These are phyloP conservation scores for Enteromius treurensis DNA, from an alignment of 2,797 vertebrate species.

Conservation along the genomic window DNA sequence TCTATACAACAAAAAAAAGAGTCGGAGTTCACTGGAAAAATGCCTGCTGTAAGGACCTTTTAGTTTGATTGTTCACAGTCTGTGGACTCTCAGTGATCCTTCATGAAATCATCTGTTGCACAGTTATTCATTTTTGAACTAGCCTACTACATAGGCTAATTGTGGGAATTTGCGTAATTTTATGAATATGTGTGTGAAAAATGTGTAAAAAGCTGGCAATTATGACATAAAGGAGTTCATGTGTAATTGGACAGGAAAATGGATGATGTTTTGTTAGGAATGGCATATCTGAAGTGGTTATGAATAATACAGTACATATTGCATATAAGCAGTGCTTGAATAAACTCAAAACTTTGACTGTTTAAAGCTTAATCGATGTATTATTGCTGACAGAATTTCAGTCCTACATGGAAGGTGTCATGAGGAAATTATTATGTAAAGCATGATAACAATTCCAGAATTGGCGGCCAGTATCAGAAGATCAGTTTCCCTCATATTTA, in stretches of 20 bases:
- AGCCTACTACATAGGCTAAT: background rate
- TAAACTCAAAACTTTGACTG: background rate
- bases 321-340: background rate
- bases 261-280: background rate
- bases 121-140: background rate
- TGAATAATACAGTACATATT: background rate
- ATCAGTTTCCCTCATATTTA: slow-evolving; percentile 3
- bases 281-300: background rate
- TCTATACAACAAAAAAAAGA: slow-evolving; percentile 1
- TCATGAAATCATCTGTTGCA: background rate
- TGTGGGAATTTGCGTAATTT: background rate
- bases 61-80: background rate
- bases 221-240: background rate
- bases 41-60: background rate
- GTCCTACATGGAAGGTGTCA: background rate
- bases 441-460: background rate
- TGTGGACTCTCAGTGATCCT: background rate
- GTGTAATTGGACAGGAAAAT: background rate
- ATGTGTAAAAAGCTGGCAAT: background rate
- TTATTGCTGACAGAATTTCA: background rate
- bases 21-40: background rate
- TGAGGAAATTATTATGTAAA: background rate
- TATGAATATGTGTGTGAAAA: background rate
- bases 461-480: background rate
- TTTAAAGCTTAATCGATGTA: slow-evolving; percentile 5